Conservation (phyloP, 2,797 vertebrate species). For the Spinus pinus region DNA sequence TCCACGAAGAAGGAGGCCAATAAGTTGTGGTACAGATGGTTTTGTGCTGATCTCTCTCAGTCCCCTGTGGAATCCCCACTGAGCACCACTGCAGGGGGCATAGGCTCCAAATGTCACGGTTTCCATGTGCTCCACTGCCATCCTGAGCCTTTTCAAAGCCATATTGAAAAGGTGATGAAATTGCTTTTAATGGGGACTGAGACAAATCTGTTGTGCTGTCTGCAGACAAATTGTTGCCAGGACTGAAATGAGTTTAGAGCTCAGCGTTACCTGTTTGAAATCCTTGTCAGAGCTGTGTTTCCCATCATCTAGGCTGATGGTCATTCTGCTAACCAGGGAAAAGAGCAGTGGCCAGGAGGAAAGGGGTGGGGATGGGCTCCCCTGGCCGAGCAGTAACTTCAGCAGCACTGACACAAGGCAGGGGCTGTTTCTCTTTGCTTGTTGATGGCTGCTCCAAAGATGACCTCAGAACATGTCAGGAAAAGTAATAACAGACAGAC, state of each 20-base stretch:
- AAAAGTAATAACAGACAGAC: background rate
- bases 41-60: background rate
- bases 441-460: background rate
- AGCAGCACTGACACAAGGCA: background rate
- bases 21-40: background rate
- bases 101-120: background rate
- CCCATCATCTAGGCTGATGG: background rate
- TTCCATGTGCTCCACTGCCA: background rate
- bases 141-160: background rate
- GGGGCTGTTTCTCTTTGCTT: background rate
- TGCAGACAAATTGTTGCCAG: background rate
- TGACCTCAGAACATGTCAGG: background rate
- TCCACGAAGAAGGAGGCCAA: background rate
- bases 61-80: background rate
- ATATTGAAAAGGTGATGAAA: background rate
- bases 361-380: fast-evolving
- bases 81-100: too few relatives aligned
- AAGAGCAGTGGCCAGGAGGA: background rate
- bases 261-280: background rate
- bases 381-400: fast-evolving
- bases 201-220: background rate
- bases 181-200: background rate
- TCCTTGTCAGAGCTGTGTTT: background rate
- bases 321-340: background rate
- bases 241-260: background rate